Base-by-base conservation (phyloP, 2,113 vertebrate genomes). In the Catharus fuscescens region DNA sequence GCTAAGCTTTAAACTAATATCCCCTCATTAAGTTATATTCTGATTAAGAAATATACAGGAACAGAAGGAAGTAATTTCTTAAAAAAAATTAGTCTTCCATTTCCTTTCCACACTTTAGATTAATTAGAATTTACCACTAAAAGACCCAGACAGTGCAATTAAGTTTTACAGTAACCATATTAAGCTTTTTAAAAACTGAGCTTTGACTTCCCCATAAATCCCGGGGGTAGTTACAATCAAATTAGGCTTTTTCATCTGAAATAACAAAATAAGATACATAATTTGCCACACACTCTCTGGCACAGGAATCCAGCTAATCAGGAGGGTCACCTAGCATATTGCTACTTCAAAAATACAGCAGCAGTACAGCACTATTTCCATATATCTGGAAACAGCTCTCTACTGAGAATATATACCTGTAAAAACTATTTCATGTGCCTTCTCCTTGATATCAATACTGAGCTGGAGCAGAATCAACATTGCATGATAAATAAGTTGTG, bases 41-140 rank as follows among this genome's bases (percentile, higher is more conserved):
- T 56, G 92, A 95, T 93, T 90, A 95, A 96, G 53, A 90, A 90
- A 69, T 59, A 76, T 54, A 77, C 77, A 92, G 90, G 74, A 95
- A 93, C 62, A 95, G 76, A 93, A 96, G 88, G 79, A 96, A 96
- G 69, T 34, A 34, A 23, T 77, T 78, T 86, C 91, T 47, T 12
- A 14, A 11, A 2, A 47, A 47, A 81, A 93, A 81, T 59, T 89
- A 74, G 29, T 34, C 48, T 89, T 91, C 38, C 44, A 80, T 93
- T 97, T 97, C 96, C 91, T 96, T 90, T 95, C 70, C 59, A 90
- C 90, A 83, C 92, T 92, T 97, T 20, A 91, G 81, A 96, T 95
- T 96, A 96, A 96, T 95, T 96, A 95, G 61, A 93, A 96, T 93
- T 96, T 90, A 84, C 90, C 69, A 91, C 76, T 95, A 96, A 92